Base-by-base conservation (phyloP, 1,140 invertebrate genomes). In the Polypedilum pembai region DNA sequence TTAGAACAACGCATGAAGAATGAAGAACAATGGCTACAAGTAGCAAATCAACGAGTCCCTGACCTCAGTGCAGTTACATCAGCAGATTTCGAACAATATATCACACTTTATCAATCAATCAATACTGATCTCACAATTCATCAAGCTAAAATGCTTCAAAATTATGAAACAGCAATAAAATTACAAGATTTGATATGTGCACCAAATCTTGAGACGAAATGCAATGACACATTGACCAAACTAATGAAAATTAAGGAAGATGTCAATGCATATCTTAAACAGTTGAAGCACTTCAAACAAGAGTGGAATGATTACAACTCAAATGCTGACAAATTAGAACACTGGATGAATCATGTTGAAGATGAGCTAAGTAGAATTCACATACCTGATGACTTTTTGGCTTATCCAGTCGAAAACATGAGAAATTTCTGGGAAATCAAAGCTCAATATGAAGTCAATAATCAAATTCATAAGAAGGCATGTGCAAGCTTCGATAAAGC, bases 341-440 rank as follows among this genome's bases (percentile, higher is more conserved):
- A 83, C 17, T 94, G 92, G 88, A 88, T 94, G 79, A 87, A 86
- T 41, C 83, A 85, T 40, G 89, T 90, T 0, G 90, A 92, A 78
- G 85, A 85, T 76, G 88, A 91, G 80, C 78, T 91, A 21, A 79
- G 79, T 21, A 78, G 83, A 21, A 83, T 87, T 18, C 82, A 85
- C 75, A 81, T 88, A 45, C 83, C 85, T 65, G 78, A 84, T 41
- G 82, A 85, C 56, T 83, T 85, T 21, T 82, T 85, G 41, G 83
- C 84, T 41, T 86, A 87, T 63, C 87, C 87, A 17, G 87, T 88
- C 41, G 86, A 88, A 74, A 88, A 92, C 76, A 88, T 93, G 81
- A 86, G 90, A 77, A 87, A 91, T 77, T 94, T 93, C 81, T 94
- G 92, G 92, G 92, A 94, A 83, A 81, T 95, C 56, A 94, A 93